Evolutionary conservation across 2,113 vertebrate genomes (phyloP).

Genomic region (Chunga burmeisteri): DNA sequence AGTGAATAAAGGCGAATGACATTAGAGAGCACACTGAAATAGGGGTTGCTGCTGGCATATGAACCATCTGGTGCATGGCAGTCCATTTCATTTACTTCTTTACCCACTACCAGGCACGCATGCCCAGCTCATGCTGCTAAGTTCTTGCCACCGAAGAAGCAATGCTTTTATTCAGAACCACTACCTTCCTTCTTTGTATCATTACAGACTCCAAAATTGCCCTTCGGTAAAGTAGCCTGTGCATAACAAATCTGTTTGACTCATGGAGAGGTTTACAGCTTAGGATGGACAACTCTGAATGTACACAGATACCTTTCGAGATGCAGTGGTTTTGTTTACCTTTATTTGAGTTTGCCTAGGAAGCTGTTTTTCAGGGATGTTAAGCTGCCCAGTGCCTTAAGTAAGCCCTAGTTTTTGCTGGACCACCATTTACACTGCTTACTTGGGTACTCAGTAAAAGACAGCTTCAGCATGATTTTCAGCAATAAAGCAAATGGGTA

Average conservation of each 20-base stretch:
- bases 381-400: neutral
- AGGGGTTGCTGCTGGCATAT: conserved; percentile 26
- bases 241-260: neutral
- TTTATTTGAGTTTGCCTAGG: neutral
- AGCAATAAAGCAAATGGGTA: neutral
- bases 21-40: neutral
- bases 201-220: neutral
- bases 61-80: conserved; percentile 43
- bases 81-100: neutral
- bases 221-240: neutral
- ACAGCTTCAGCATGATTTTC: neutral
- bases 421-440: neutral
- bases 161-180: neutral
- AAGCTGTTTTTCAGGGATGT: neutral
- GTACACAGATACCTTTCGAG: neutral
- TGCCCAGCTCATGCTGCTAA: neutral
- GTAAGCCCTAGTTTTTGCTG: neutral
- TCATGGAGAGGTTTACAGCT: neutral
- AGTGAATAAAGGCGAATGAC: conserved; percentile 21
- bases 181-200: neutral
- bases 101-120: neutral
- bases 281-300: neutral
- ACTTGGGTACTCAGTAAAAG: neutral
- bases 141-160: neutral
- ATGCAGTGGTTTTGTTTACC: neutral